Base-by-base conservation (phyloP, 2,888 invertebrate species). In the Tachina fera region DNA sequence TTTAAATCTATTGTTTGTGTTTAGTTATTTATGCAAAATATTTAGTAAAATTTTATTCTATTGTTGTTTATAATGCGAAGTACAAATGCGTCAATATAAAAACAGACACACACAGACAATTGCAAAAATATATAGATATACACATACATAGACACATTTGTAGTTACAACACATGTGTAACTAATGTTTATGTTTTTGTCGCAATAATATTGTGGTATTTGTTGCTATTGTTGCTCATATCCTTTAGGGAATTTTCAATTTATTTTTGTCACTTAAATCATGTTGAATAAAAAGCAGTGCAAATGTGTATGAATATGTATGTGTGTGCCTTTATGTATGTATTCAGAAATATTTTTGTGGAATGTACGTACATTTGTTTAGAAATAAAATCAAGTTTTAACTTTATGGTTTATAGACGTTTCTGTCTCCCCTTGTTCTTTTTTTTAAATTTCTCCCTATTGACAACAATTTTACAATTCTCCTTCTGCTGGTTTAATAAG, bases 191-290 rank as follows among this genome's bases (percentile, higher is more conserved):
- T 86, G 87, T 81, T 71, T 83, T 61, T 79, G 51, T 68, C 80
- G 77, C 78, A 78, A 71, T 87, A 86, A 72, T 63, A 77, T 72
- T 72, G 45, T 47, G 67, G 31, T 58, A 49, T 53, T 58, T n/a
- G 56, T 75, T 68, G 68, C 67, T 68, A 19, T 61, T 51, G 16
- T 79, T 67, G 68, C 70, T 77, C 51, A 77, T 81, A 84, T 84
- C 63, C 84, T 84, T 77, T 78, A 75, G 84, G 84, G 84, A 74
- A 87, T 86, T 86, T 86, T 75, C 85, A 86, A 86, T 86, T 83
- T 86, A 86, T 86, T 83, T 86, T 86, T 86, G 85, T 86, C 85
- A 86, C 85, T 86, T 83, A 83, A 86, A 86, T 86, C 83, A 76
- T 86, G 82, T 82, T 79, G 82, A 65, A 61, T 53, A 80, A 74